These are phyloP conservation scores for Nothobranchius kuhntae DNA, from an alignment of 2,113 vertebrate species.

Conservation along the genomic window DNA sequence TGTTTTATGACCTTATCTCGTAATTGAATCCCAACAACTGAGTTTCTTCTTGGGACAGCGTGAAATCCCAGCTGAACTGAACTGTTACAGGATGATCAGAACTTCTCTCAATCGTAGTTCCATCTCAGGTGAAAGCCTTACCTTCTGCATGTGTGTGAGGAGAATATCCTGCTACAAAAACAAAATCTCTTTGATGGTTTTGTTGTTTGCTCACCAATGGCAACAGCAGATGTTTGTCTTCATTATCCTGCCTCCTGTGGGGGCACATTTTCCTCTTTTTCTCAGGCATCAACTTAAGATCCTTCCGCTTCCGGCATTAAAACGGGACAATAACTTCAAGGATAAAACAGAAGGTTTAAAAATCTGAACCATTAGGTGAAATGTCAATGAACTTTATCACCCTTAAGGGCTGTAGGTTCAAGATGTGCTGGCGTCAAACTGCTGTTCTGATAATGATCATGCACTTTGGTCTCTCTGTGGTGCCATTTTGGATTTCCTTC, in stretches of 20 bases:
- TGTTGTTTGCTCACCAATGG: background rate
- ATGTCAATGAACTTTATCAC: too few species aligned
- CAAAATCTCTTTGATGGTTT: background rate
- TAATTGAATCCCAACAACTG: background rate
- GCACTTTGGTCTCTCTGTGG: slow-evolving; percentile 21
- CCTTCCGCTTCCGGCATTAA: too few species aligned
- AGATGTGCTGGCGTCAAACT: background rate
- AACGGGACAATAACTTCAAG: too few species aligned
- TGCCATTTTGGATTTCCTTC: background rate
- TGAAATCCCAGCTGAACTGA: background rate
- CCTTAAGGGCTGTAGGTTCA: background rate
- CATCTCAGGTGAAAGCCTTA: too few species aligned
- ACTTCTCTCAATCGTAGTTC: background rate
- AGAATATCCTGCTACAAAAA: background rate
- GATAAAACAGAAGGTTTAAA: too few species aligned
- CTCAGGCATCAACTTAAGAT: too few species aligned
- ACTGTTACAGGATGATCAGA: background rate
- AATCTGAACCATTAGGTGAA: background rate
- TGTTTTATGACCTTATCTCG: background rate
- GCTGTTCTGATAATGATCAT: slow-evolving; percentile 1
- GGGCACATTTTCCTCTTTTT: too few species aligned
- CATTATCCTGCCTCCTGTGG: background rate
- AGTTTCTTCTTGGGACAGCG: background rate
- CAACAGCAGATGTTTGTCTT: too few species aligned
- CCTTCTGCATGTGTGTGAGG: background rate